These are phyloP conservation scores for Rhadina sibilatrix DNA, from an alignment of 2,113 vertebrate species.

Conservation along the genomic window DNA sequence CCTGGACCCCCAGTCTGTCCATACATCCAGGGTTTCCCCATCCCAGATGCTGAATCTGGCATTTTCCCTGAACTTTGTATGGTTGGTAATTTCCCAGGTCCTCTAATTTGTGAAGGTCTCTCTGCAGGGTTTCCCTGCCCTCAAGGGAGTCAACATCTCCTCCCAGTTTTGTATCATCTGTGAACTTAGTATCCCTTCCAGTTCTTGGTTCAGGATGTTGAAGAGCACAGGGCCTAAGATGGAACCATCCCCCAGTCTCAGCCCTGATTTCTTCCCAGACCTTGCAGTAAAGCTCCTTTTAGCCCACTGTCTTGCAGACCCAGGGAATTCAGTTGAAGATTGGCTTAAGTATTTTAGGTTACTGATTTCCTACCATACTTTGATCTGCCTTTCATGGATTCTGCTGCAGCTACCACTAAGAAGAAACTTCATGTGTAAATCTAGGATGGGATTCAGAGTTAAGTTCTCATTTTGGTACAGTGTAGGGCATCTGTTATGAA, in stretches of 20 bases:
- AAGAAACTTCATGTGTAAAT: neutral
- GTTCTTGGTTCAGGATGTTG: neutral
- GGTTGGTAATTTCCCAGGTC: neutral
- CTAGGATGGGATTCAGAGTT: neutral
- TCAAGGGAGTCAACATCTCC: neutral
- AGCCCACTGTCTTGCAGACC: neutral
- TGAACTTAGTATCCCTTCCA: neutral
- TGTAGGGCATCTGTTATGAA: neutral
- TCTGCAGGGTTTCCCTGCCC: neutral
- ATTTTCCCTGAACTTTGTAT: neutral
- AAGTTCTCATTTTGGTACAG: neutral
- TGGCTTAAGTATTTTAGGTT: neutral
- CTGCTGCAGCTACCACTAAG: neutral
- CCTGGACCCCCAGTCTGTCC: neutral
- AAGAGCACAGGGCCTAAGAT: neutral
- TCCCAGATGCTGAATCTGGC: accelerated
- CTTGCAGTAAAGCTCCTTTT: neutral
- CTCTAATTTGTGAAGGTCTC: neutral
- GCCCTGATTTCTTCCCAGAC: neutral
- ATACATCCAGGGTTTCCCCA: neutral
- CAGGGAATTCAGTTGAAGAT: neutral
- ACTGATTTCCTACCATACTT: neutral
- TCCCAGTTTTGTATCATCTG: neutral
- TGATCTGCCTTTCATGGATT: neutral
- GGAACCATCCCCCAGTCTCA: neutral